Base-by-base conservation (phyloP, 2,888 invertebrate genomes). In the Eupithecia centaureata region DNA sequence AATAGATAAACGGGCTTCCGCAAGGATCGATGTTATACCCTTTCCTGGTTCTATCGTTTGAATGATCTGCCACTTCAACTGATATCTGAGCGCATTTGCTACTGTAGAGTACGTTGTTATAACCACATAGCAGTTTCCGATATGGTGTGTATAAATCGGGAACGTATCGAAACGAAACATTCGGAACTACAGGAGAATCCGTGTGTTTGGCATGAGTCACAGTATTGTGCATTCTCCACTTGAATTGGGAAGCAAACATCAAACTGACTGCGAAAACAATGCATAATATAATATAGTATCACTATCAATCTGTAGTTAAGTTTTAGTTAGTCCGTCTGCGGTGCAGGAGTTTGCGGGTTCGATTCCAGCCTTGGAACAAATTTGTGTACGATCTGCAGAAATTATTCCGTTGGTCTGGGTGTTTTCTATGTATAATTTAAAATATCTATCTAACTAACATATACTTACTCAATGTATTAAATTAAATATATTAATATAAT, bases 161-260 rank as follows among this genome's bases (percentile, higher is more conserved):
- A 15, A 18, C 18, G 60, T 18, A 61, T 47, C 47, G 25, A 25
- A 47, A 10, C 47, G 25, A 25, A 47, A 10, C 27, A 38, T 38
- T 38, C n/a, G 38, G 38, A 38, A 38, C 7, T 35, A 42, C 60
- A 8, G 47, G 61, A 61, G 42, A 61, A 61, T 51, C 47, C 47
- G 61, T 47, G 18, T 32, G 15, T 47, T 30, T 15, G 15, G 60
- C 27, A 38, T 61, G 61, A 61, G 47, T 61, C 47, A 47, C 25
- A 61, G 0, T 33, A 32, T 47, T 61, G 7, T 61, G 61, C 61
- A 61, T 61, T 61, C 28, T 32, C 10, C 15, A 25, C 22, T 30
- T 51, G 61, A 13, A 47, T 13, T 47, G 47, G 42, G 60, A 18
- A 42, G 42, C 8, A 18, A 47, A 47, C 10, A 47, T 10, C 4